phyloP scores from a whole-genome alignment of 1,140 invertebrate genomes.

The Ips typographus region DNA sequence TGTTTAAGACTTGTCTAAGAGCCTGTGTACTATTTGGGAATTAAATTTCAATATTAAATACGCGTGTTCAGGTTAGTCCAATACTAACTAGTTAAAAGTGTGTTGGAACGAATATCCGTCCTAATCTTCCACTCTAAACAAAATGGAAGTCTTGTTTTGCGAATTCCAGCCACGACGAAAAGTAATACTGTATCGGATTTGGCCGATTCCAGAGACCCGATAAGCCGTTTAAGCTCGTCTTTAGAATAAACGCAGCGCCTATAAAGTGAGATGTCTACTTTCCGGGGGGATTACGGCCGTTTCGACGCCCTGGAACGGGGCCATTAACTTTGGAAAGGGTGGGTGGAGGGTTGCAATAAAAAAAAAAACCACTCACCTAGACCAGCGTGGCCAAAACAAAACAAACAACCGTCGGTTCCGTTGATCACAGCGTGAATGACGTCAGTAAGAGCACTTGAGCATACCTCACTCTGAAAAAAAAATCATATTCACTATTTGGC shows the following conservation, averaged over 20 bases:
- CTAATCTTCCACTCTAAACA: background rate
- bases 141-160: slow-evolving; percentile 20
- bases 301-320: slow-evolving; percentile 4
- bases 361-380: slow-evolving; percentile 67
- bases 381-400: slow-evolving; percentile 88
- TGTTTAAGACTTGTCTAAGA: slow-evolving; percentile 22
- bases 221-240: slow-evolving; percentile 41
- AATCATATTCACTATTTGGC: background rate
- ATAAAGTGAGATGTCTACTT: slow-evolving; percentile 46
- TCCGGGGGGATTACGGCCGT: slow-evolving; percentile 43
- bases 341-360: slow-evolving; percentile 1
- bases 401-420: slow-evolving; percentile 90
- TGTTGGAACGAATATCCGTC: slow-evolving; percentile 8
- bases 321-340: background rate
- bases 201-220: slow-evolving; percentile 41
- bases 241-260: slow-evolving; percentile 43
- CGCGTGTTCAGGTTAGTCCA: too few species aligned
- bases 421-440: slow-evolving; percentile 93
- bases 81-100: too few species aligned
- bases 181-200: slow-evolving; percentile 43
- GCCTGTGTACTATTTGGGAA: background rate
- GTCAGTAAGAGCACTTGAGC: slow-evolving; percentile 85
- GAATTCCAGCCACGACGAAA: slow-evolving; percentile 27
- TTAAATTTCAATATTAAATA: slow-evolving; percentile 9
- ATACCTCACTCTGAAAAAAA: slow-evolving; percentile 77